Evolutionary conservation across 23 tunicate genomes (phyloP), one percentile per base, ranked within the genome.

Genomic region (Aplidium turbinatum): DNA sequence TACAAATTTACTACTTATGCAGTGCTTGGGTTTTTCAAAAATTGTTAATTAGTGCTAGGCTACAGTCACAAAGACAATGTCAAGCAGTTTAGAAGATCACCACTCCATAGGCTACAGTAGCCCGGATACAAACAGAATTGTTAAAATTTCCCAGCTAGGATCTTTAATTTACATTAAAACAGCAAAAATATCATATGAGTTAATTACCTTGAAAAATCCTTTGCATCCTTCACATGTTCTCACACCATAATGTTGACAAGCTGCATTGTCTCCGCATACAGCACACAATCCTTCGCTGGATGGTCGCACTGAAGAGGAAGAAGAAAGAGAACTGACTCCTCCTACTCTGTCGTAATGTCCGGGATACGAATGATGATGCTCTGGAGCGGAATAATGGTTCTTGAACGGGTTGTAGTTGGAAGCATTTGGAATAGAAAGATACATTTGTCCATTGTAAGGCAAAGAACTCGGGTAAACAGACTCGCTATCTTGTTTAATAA

Each of bases 151-250:
- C n/a, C n/a, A n/a, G n/a, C n/a, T n/a, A n/a, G n/a, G n/a, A 62
- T 29, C 69, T 7, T 55, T 55, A 11, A 22, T 13, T 55, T 38
- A 32, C 69, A 25, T 7, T 25, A 29, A 62, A 62, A 62, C 7
- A 13, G 19, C 19, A 11, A 20, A 54, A 11, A 54, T 5, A 16
- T 5, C 68, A 30, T 60, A 5, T 9, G 22, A 25, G 7, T 38
- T 33, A 62, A 57, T 51, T 58, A 93, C 98, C 85, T 93, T 94
- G 68, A 94, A 94, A 57, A 94, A 94, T 25, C 99, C 99, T 72
- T 94, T 94, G 90, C 99, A 94, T 42, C 99, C 99, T 60, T 94
- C 99, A 73, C 99, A 94, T 19, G 99, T 94, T 31, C 99, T 77
- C 20, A 94, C 99, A 4, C 99, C 99, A 52, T 94, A 94, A 48